These are phyloP conservation scores for Calameuta filiformis DNA, from an alignment of 2,888 invertebrate genomes.

Conservation along the genomic window DNA sequence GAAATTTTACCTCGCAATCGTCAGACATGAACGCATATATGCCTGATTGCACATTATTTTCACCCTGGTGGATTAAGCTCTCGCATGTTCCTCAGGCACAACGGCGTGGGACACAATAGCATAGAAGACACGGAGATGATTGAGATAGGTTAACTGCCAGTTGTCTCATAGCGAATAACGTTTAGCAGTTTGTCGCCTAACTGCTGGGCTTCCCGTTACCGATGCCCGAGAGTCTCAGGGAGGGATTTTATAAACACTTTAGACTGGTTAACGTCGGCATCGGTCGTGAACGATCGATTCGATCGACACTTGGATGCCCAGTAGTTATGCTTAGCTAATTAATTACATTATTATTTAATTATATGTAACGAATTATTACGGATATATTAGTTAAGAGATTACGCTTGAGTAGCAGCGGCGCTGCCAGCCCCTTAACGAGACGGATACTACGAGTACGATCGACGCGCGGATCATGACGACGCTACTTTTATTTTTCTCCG, in stretches of 20 bases:
- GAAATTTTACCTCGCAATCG: not conserved
- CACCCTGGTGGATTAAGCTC: not conserved
- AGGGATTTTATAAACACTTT: conserved; percentile 51
- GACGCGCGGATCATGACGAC: not conserved
- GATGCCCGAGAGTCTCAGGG: conserved; percentile 50
- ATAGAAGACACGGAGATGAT: conserved; percentile 60
- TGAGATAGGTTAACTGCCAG: conserved; percentile 55
- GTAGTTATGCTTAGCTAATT: conserved; percentile 53
- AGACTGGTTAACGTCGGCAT: conserved; percentile 36
- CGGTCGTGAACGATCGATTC: conserved; percentile 30
- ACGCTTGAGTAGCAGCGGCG: conserved; percentile 13
- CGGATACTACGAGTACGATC: not conserved
- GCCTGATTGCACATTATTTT: not conserved
- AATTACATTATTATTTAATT: conserved; percentile 36
- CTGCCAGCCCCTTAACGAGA: not conserved
- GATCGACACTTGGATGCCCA: conserved; percentile 42
- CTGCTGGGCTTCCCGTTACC: conserved; percentile 45
- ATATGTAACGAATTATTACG: conserved; percentile 19
- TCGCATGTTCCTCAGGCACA: conserved; percentile 45
- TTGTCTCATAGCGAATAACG: conserved; percentile 37
- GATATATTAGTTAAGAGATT: conserved; percentile 13
- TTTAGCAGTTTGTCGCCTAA: conserved; percentile 44
- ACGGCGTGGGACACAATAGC: conserved; percentile 52
- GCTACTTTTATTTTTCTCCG: not conserved
- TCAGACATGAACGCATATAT: not conserved